phyloP scores from a whole-genome alignment of 2,888 invertebrate species.

The Hyppa rectilinea region DNA sequence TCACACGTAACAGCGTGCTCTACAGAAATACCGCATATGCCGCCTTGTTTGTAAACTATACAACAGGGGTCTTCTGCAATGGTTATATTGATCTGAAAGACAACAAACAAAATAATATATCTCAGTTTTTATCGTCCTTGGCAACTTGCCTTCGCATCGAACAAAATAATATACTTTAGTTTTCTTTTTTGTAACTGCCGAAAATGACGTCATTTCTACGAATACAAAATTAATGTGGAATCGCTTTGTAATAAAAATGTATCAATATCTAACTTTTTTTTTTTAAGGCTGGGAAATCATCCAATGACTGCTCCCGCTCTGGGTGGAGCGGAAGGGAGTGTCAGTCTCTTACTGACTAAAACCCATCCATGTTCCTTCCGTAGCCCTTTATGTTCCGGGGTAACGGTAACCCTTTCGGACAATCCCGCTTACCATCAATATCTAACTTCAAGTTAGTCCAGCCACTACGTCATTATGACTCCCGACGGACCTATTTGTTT shows the following conservation, averaged over 20 bases:
- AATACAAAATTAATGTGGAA: neutral
- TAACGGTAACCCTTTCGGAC: no score
- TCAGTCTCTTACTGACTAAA: no score
- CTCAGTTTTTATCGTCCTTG: conserved; percentile 28
- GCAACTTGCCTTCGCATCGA: conserved; percentile 39
- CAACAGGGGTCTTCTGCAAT: neutral
- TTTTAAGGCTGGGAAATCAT: no score
- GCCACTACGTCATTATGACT: neutral
- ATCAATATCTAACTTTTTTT: neutral
- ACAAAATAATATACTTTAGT: neutral
- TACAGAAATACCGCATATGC: no score
- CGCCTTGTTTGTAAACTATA: neutral
- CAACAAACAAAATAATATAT: conserved; percentile 34
- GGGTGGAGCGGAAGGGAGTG: no score
- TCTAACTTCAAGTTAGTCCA: neutral
- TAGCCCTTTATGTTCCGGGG: no score
- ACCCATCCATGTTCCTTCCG: no score
- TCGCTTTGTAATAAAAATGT: neutral
- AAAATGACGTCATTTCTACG: neutral
- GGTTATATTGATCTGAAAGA: conserved; percentile 21
- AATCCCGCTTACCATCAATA: no score
- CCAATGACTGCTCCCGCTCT: no score
- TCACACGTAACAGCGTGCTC: no score
- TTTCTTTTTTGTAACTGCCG: neutral
- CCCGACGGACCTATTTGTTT: neutral